Conservation (phyloP, 2,797 vertebrate genomes). For the Acanthurus tractus region DNA sequence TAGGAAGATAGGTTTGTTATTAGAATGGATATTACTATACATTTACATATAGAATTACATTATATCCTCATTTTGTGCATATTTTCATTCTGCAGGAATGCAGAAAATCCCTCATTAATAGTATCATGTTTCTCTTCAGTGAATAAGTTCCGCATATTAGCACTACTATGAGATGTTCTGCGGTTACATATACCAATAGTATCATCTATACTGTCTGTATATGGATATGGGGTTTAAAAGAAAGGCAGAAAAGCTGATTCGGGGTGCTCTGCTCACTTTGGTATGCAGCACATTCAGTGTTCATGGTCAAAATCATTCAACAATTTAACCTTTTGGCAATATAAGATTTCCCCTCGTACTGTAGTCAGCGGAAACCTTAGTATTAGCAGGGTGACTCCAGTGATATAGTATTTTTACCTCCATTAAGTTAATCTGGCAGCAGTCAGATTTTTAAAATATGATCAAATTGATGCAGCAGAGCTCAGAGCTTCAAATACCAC, state of each 20-base stretch:
- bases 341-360: not conserved
- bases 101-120: not conserved
- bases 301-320: not conserved
- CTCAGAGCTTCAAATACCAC: not conserved
- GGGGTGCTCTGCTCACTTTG: not conserved
- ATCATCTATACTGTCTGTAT: not conserved
- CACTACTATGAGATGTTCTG: constrained; percentile 1
- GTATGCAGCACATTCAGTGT: not conserved
- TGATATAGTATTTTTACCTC: not conserved
- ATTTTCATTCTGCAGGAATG: constrained; percentile 3
- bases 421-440: not conserved
- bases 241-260: not conserved
- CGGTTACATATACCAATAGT: too few species aligned
- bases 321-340: not conserved
- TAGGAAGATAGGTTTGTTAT: not conserved
- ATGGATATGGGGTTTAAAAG: not conserved
- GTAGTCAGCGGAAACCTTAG: not conserved
- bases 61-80: constrained; percentile 20
- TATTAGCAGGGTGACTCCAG: not conserved
- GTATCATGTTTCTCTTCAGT: constrained; percentile 32
- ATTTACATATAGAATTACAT: constrained; percentile 20
- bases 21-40: not conserved
- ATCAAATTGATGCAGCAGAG: not conserved
- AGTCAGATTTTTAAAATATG: not conserved
- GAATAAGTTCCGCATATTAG: constrained; percentile 28